Conservation (phyloP, 37 sponge, comb jelly and placozoan genomes). For the Halichondria panicea region DNA sequence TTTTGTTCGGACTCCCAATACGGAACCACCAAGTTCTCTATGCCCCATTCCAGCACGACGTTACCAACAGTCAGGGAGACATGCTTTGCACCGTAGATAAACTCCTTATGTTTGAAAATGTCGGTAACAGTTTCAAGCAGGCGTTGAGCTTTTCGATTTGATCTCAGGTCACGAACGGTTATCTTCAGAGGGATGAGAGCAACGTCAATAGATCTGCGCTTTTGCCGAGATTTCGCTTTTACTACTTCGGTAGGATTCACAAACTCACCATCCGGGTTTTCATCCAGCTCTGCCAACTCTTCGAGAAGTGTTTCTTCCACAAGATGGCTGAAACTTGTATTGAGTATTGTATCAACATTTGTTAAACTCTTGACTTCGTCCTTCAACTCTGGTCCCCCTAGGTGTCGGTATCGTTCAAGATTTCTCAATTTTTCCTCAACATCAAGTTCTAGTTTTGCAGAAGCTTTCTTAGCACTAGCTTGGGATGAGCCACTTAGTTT, state of each 20-base stretch:
- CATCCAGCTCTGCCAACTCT: background rate
- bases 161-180: background rate
- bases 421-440: background rate
- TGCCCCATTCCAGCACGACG: conserved; percentile 7
- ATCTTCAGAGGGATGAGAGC: conserved; percentile 12
- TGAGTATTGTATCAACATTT: background rate
- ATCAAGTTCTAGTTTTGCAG: too few relatives aligned
- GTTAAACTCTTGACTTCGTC: background rate
- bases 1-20: background rate
- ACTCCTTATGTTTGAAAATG: background rate
- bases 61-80: conserved; percentile 9
- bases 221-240: background rate
- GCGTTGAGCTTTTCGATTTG: background rate
- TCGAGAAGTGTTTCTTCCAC: background rate
- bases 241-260: background rate
- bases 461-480: too few relatives aligned
- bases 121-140: background rate
- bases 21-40: background rate
- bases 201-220: background rate
- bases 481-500: too few relatives aligned
- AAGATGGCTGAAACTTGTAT: conserved; percentile 1
- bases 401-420: background rate
- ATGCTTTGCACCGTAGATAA: conserved; percentile 15
- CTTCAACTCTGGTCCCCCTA: background rate
- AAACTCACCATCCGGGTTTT: background rate